Base-by-base conservation (phyloP, 2,113 vertebrate species). In the Ornithorhynchus anatinus region DNA sequence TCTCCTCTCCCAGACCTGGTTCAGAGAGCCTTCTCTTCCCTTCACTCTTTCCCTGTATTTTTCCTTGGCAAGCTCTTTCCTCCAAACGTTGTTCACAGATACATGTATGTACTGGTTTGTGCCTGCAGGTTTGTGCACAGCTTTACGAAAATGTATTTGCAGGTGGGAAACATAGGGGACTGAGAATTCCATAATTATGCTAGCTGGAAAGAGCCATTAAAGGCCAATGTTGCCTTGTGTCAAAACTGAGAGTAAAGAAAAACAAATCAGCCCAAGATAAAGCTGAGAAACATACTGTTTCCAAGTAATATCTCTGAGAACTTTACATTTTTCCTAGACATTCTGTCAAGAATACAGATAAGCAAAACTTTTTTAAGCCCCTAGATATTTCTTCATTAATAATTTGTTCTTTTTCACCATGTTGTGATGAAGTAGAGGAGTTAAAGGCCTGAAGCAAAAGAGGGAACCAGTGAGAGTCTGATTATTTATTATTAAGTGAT, bases 341-440 rank as follows among this genome's bases (percentile, higher is more conserved):
- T 82, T 80, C 59, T 79, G 73, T 62, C 66, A 79, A 38, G 0
- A 11, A 69, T 80, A 65, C 17, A 40, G 20, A 69, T 72, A 75
- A 66, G 62, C 23, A 36, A 47, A 77, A 71, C 19, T 23, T n/a
- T 44, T 15, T 52, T 15, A 29, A 27, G 10, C 16, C 35, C 23
- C n/a, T 29, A 76, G 82, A 80, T 84, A 69, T 71, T 87, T 80
- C 12, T 23, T 19, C 29, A 77, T 5, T 74, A 80, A 84, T 84
- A 72, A 68, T 81, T 52, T 82, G 15, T 81, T 84, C 86, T 19
- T 86, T 10, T 79, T 75, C 67, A 19, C 38, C 20, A 19, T 68
- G 13, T 69, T 75, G 68, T 70, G 79, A 77, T 73, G 50, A 84
- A 58, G 8, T 38, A 33, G 29, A 73, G n/a, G 43, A 72, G 29